These are phyloP conservation scores for Napeogenes inachia DNA, from an alignment of 2,888 invertebrate species.

Conservation along the genomic window DNA sequence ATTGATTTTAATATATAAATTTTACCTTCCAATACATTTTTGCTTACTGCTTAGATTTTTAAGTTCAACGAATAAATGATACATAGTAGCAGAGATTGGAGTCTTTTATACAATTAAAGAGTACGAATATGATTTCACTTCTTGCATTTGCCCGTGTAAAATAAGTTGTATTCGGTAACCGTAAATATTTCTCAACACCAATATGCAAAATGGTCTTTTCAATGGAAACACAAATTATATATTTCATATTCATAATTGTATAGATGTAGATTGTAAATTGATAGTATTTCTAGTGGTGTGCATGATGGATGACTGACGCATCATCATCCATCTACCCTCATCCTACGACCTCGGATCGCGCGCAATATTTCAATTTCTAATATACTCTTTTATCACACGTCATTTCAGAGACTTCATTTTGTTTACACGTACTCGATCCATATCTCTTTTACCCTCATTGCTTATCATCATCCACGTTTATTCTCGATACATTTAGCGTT, in stretches of 20 bases:
- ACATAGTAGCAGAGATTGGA: constrained; percentile 29
- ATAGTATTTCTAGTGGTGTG: no score
- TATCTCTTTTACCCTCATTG: no score
- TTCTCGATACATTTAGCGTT: no score
- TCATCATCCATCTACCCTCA: no score
- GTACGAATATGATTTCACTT: constrained; percentile 39
- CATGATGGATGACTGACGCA: no score
- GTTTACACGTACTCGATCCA: constrained; percentile 37
- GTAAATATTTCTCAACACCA: constrained; percentile 24
- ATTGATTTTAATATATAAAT: background rate
- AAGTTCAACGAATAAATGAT: constrained; percentile 38
- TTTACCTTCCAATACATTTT: constrained; percentile 26
- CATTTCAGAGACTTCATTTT: constrained; percentile 31
- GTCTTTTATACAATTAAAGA: constrained; percentile 46
- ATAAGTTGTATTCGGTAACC: constrained; percentile 11
- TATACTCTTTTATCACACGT: no score
- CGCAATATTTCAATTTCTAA: background rate
- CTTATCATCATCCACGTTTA: no score
- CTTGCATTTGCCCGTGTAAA: constrained; percentile 22
- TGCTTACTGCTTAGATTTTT: constrained; percentile 16
- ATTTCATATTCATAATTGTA: no score
- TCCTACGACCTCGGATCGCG: no score
- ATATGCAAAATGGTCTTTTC: constrained; percentile 5
- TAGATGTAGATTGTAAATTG: no score
- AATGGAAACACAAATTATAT: no score